Conservation (phyloP, 2,113 vertebrate genomes). For the Gallinago undulata region DNA sequence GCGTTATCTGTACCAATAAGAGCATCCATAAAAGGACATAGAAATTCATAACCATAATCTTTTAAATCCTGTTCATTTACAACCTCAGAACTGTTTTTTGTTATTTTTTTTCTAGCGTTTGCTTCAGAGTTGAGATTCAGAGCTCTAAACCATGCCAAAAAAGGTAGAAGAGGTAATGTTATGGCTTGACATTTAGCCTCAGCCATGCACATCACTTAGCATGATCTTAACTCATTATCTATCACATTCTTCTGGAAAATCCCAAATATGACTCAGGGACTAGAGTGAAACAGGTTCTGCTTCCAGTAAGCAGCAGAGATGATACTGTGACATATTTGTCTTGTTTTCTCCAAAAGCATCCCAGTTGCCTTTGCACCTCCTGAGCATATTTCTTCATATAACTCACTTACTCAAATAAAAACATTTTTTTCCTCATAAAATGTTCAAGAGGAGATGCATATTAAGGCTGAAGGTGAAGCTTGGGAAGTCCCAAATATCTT, state of each 20-base stretch:
- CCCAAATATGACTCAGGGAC: not conserved
- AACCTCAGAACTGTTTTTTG: not conserved
- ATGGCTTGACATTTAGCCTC: not conserved
- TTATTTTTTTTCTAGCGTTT: not conserved
- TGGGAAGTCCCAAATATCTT: not conserved
- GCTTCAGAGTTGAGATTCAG: not conserved
- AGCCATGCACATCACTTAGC: fast-evolving
- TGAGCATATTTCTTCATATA: not conserved
- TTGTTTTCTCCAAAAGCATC: not conserved
- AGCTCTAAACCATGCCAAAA: not conserved
- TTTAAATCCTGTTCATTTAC: not conserved
- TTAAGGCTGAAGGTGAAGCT: not conserved
- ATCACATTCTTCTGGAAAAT: not conserved
- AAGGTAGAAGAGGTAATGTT: not conserved
- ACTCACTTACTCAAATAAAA: fast-evolving
- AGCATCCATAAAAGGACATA: not conserved
- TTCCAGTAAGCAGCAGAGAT: not conserved
- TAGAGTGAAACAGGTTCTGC: not conserved
- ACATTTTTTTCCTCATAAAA: not conserved
- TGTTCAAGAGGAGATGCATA: fast-evolving
- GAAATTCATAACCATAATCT: not conserved
- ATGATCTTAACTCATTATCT: not conserved
- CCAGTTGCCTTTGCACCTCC: not conserved
- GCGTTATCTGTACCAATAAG: not conserved
- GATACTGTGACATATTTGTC: not conserved